These are phyloP conservation scores for Drosophila orosa DNA, from an alignment of 1,140 invertebrate genomes.

Conservation along the genomic window DNA sequence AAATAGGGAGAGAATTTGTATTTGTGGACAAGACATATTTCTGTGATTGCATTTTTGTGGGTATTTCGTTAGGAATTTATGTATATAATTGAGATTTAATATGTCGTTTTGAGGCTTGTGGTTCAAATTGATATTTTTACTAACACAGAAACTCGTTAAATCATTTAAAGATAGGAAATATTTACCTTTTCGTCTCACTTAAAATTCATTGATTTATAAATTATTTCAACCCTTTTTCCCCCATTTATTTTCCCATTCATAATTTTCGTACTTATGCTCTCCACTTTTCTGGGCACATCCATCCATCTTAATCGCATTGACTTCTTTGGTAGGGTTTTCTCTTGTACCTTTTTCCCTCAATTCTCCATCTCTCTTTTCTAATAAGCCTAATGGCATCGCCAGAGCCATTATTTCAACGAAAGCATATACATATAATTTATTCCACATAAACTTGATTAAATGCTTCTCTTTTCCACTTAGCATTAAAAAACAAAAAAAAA, in stretches of 20 bases:
- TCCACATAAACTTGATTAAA: conserved; percentile 77
- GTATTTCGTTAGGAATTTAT: conserved; percentile 4
- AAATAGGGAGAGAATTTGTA: conserved; percentile 21
- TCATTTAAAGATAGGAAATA: neutral
- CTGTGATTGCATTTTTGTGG: conserved; percentile 27
- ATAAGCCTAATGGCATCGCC: conserved; percentile 66
- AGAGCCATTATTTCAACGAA: conserved; percentile 24
- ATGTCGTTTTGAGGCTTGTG: neutral
- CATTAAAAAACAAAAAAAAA: conserved; percentile 37
- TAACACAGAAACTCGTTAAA: neutral
- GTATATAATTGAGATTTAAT: neutral
- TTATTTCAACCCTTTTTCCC: conserved; percentile 9
- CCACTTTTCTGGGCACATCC: conserved; percentile 16
- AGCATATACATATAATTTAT: conserved; percentile 51
- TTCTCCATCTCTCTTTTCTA: conserved; percentile 42
- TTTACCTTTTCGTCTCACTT: conserved; percentile 3
- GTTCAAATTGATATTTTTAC: neutral
- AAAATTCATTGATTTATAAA: conserved; percentile 19
- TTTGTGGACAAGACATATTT: conserved; percentile 12
- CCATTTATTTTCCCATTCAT: conserved; percentile 9
- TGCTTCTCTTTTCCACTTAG: conserved; percentile 48
- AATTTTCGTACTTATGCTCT: conserved; percentile 21
- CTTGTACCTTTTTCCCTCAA: neutral
- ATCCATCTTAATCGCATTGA: conserved; percentile 49
- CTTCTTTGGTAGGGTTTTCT: conserved; percentile 16